Conservation (phyloP, 2,797 vertebrate species). For the Setipinna tenuifilis region DNA sequence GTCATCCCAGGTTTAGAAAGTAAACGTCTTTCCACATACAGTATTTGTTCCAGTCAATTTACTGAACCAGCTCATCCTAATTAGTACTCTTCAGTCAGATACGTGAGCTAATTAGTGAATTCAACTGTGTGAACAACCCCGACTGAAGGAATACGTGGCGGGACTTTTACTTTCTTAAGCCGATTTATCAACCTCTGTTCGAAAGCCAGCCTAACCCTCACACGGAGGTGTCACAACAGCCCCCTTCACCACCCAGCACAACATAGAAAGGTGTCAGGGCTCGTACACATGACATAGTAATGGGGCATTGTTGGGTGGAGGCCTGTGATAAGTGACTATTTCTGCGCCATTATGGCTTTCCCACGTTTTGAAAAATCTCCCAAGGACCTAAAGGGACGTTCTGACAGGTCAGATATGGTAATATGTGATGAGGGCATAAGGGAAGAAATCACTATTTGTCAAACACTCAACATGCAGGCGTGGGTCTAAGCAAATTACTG, state of each 20-base stretch:
- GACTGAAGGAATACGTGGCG: too few relatives aligned
- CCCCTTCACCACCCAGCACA: background rate
- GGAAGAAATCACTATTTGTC: conserved; percentile 22
- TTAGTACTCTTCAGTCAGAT: too few relatives aligned
- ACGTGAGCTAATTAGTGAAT: too few relatives aligned
- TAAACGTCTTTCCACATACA: too few relatives aligned
- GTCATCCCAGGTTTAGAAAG: too few relatives aligned
- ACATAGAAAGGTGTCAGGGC: background rate
- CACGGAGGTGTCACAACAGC: background rate
- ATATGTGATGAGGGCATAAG: background rate
- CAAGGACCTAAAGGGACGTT: background rate
- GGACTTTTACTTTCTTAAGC: too few relatives aligned
- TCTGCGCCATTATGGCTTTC: background rate
- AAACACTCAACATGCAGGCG: conserved; percentile 35
- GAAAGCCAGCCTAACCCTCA: background rate
- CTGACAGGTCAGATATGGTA: conserved; percentile 13
- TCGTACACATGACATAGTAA: background rate
- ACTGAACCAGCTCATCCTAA: too few relatives aligned
- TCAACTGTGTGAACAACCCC: too few relatives aligned
- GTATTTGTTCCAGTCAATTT: too few relatives aligned
- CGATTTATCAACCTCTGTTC: too few relatives aligned
- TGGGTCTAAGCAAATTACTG: conserved; percentile 37
- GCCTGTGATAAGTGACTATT: background rate
- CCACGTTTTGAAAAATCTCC: background rate
- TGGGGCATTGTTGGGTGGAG: background rate